Percentiles rank a stretch among this genome's conserved stretches.
Evolutionary conservation across 2,113 vertebrate species (phyloP).

Genomic region (Cololabis saira): DNA sequence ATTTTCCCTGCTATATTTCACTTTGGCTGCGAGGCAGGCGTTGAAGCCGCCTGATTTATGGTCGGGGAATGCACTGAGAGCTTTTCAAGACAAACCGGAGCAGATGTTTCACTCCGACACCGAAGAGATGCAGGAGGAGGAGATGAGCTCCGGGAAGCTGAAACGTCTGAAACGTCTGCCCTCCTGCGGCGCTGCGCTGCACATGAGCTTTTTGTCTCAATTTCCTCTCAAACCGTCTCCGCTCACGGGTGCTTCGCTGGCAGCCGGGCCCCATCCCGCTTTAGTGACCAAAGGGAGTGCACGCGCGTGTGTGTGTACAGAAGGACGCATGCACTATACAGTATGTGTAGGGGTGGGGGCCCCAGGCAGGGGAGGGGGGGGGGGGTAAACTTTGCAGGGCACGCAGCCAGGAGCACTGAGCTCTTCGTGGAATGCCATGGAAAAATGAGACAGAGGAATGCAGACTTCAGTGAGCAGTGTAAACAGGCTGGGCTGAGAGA

Average conservation of each 20-base stretch:
- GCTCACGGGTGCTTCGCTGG: slow-evolving; percentile 17
- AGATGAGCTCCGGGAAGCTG: background rate
- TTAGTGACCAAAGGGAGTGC: slow-evolving; percentile 39
- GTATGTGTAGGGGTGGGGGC: slow-evolving; percentile 20
- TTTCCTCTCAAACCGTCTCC: slow-evolving; percentile 5
- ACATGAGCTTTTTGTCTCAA: slow-evolving; percentile 14
- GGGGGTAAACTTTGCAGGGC: slow-evolving; percentile 60
- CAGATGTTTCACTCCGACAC: slow-evolving; percentile 41
- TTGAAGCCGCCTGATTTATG: slow-evolving; percentile 62
- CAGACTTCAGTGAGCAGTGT: slow-evolving; percentile 81
- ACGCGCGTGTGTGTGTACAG: slow-evolving; percentile 48
- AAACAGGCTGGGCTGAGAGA: slow-evolving; percentile 80
- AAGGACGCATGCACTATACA: slow-evolving; percentile 38
- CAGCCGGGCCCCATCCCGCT: slow-evolving; percentile 44
- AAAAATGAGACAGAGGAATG: slow-evolving; percentile 85
- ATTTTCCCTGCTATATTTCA: slow-evolving; percentile 58
- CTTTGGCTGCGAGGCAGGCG: slow-evolving; percentile 39
- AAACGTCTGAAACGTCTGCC: slow-evolving; percentile 21
- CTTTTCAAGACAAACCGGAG: slow-evolving; percentile 55
- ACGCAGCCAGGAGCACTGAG: slow-evolving; percentile 70
- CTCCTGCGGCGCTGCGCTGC: slow-evolving; percentile 5
- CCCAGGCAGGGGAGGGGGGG: background rate
- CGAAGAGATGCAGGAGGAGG: background rate
- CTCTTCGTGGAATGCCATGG: slow-evolving; percentile 80
- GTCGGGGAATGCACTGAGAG: slow-evolving; percentile 49